Percentiles rank a stretch among this genome's conserved stretches.
Evolutionary conservation across 2,113 vertebrate species (phyloP).

Genomic region (Eubucco bourcierii): DNA sequence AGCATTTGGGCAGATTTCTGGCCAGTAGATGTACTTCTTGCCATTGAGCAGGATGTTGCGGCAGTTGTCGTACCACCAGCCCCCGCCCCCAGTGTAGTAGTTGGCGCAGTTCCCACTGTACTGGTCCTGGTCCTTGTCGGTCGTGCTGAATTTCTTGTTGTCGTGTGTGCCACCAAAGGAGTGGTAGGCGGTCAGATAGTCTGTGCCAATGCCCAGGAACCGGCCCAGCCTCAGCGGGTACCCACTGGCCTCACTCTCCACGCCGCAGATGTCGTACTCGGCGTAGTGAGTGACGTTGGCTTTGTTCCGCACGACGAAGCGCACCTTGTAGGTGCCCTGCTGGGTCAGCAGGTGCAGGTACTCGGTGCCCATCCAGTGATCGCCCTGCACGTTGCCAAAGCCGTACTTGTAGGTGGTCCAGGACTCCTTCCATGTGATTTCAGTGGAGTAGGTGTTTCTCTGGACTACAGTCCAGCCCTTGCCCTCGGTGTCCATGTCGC

Average conservation of each 20-base stretch:
- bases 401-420: constrained; percentile 72
- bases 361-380: constrained; percentile 68
- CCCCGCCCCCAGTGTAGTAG: constrained; percentile 31
- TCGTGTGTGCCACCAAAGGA: constrained; percentile 50
- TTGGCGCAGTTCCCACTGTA: constrained; percentile 33
- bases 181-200: constrained; percentile 45
- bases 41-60: constrained; percentile 54
- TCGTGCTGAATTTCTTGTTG: constrained; percentile 68
- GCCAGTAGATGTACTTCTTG: constrained; percentile 46
- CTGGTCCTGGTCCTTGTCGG: constrained; percentile 65
- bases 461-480: constrained; percentile 70
- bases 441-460: constrained; percentile 29
- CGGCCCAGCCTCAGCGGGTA: constrained; percentile 55
- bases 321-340: constrained; percentile 72
- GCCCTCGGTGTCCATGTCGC: constrained; percentile 68
- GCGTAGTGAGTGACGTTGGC: constrained; percentile 42
- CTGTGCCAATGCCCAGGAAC: constrained; percentile 37
- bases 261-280: constrained; percentile 59
- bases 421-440: constrained; percentile 50
- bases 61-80: constrained; percentile 72
- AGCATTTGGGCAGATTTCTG: neutral
- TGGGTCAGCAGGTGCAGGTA: constrained; percentile 66
- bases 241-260: constrained; percentile 50
- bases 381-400: constrained; percentile 44
- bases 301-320: constrained; percentile 43